A percentile compares a stretch with the other conserved stretches of the same genome.
These are phyloP conservation scores for Mactra quadrangularis DNA, from an alignment of 1,140 invertebrate species.

Conservation along the genomic window DNA sequence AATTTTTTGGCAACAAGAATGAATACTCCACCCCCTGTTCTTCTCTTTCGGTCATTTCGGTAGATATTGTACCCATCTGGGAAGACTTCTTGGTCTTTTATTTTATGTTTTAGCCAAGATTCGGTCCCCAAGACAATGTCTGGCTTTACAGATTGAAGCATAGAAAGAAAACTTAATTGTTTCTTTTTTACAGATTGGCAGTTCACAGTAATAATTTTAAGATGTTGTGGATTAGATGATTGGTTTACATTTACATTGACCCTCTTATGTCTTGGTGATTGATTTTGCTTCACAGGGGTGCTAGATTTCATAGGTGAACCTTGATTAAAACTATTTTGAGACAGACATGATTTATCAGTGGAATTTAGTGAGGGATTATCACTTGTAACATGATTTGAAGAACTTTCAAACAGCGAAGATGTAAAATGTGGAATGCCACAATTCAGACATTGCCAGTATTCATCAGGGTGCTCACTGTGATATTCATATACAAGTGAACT, in stretches of 20 bases:
- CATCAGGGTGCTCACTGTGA: conserved; percentile 19
- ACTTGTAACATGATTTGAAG: too few relatives aligned
- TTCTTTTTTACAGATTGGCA: conserved; percentile 5
- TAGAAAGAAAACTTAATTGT: neutral
- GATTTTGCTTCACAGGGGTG: too few relatives aligned
- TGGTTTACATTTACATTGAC: too few relatives aligned
- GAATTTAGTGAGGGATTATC: too few relatives aligned
- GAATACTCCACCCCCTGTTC: conserved; percentile 18
- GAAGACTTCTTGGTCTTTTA: conserved; percentile 1
- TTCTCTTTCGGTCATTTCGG: conserved; percentile 6
- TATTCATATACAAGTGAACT: conserved; percentile 9
- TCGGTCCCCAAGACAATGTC: too few relatives aligned
- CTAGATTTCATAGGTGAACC: too few relatives aligned
- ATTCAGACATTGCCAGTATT: conserved; percentile 4
- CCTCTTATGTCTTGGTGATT: too few relatives aligned
- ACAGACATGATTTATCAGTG: too few relatives aligned
- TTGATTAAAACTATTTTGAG: too few relatives aligned
- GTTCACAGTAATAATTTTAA: neutral
- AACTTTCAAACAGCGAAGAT: neutral
- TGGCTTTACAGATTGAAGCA: neutral
- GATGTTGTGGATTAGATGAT: too few relatives aligned
- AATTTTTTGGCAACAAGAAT: conserved; percentile 1
- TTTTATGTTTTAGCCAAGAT: conserved; percentile 10
- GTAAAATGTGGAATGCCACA: conserved; percentile 10
- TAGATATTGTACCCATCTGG: neutral